A percentile compares a stretch with the other conserved stretches of the same genome.
These are phyloP conservation scores for Brachionus asplanchnoidis DNA, from an alignment of 1,140 invertebrate genomes.

Conservation along the genomic window DNA sequence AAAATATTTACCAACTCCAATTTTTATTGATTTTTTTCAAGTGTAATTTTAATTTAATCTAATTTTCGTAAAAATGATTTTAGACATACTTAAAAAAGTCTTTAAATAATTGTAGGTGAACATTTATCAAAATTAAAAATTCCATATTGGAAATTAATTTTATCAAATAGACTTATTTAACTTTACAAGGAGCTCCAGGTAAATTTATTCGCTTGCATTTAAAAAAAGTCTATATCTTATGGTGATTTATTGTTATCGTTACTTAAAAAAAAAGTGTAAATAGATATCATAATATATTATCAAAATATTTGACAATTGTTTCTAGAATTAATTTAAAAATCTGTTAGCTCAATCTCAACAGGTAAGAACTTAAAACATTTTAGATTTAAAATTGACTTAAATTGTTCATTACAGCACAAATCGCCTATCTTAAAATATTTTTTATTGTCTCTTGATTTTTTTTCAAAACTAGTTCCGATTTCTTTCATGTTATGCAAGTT, in stretches of 20 bases:
- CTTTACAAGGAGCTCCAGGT: too few species aligned
- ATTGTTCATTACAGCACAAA: constrained; percentile 6
- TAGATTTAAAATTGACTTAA: constrained; percentile 15
- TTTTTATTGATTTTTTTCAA: too few species aligned
- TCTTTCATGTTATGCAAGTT: background rate
- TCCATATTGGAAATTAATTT: too few species aligned
- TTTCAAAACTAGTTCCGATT: background rate
- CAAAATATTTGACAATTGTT: background rate
- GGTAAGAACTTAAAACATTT: constrained; percentile 17
- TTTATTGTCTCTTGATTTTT: background rate
- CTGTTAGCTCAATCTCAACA: background rate
- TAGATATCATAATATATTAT: background rate
- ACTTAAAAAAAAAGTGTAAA: background rate
- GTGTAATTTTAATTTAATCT: too few species aligned
- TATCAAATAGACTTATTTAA: too few species aligned
- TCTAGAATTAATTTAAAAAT: background rate
- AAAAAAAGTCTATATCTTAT: background rate
- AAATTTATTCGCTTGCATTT: too few species aligned
- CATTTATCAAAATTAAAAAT: too few species aligned
- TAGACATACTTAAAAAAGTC: too few species aligned
- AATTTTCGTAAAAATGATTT: too few species aligned
- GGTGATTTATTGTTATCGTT: background rate
- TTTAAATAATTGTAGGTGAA: too few species aligned
- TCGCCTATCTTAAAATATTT: background rate
- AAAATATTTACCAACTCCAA: too few species aligned